A percentile compares a stretch with the other conserved stretches of the same genome.
Evolutionary conservation across 1,140 invertebrate species (phyloP).

Genomic region (Megathymus violae): DNA sequence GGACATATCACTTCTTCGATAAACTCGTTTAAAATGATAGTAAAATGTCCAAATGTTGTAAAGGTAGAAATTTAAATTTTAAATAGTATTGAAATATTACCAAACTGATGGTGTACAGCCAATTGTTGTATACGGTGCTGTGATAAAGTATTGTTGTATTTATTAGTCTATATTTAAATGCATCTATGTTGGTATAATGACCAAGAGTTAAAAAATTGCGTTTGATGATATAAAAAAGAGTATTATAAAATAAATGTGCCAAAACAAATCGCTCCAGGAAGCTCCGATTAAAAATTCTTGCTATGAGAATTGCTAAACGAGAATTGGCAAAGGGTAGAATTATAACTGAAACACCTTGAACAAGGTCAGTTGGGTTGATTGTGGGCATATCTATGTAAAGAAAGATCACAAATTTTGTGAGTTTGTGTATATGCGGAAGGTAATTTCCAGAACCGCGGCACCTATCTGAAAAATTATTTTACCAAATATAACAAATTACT

Average conservation of each 20-base stretch:
- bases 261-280: no score
- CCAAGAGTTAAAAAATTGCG: conserved; percentile 21
- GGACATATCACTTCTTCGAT: conserved; percentile 64
- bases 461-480: no score
- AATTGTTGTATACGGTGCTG: conserved; percentile 65
- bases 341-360: not conserved
- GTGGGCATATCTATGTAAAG: not conserved
- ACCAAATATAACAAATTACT: no score
- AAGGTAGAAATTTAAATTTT: conserved; percentile 53
- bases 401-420: no score
- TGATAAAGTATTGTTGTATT: conserved; percentile 71
- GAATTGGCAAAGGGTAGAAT: not conserved
- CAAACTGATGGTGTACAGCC: conserved; percentile 56
- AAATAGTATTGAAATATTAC: conserved; percentile 54
- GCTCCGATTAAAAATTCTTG: not conserved
- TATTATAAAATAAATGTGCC: conserved; percentile 16
- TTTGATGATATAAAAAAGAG: not conserved
- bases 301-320: not conserved
- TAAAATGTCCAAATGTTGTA: conserved; percentile 58
- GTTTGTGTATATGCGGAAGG: no score
- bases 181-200: conserved; percentile 36
- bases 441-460: no score
- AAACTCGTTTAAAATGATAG: conserved; percentile 39
- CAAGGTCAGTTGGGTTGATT: conserved; percentile 3
- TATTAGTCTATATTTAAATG: conserved; percentile 53